phyloP scores from a whole-genome alignment of 2,888 invertebrate genomes.

The Pinctada fucata region DNA sequence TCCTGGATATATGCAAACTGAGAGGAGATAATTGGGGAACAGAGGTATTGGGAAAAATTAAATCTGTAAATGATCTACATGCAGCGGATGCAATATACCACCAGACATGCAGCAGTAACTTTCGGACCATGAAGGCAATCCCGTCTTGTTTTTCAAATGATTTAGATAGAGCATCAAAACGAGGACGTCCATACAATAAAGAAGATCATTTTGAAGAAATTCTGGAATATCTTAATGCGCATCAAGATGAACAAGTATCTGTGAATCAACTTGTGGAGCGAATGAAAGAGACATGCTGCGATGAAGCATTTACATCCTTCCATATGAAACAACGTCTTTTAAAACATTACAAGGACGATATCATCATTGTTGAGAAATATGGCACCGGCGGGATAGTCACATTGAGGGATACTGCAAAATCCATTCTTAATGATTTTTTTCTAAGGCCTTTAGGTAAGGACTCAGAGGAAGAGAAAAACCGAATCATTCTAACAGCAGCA shows the following conservation, averaged over 20 bases:
- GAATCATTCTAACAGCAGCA: no score
- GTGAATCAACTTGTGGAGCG: neutral
- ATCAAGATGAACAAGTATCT: neutral
- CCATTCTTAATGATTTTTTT: neutral
- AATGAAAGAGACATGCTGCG: no score
- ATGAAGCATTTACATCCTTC: no score
- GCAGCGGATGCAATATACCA: no score
- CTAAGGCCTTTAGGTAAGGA: neutral
- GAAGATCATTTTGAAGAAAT: no score
- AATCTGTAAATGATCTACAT: neutral
- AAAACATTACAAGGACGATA: no score
- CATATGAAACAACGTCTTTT: no score
- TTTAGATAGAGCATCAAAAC: no score
- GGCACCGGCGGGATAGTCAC: no score
- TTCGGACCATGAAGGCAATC: slow-evolving; percentile 21
- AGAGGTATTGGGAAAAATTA: neutral
- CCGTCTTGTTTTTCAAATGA: neutral
- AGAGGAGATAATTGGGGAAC: slow-evolving; percentile 18
- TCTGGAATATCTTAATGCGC: neutral
- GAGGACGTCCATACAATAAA: no score
- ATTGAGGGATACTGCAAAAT: no score
- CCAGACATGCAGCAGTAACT: slow-evolving; percentile 23
- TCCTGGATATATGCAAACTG: neutral
- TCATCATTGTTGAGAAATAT: no score
- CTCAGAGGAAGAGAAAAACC: neutral